Evolutionary conservation across 2,113 vertebrate species (phyloP).

Genomic region (Rostratula benghalensis): DNA sequence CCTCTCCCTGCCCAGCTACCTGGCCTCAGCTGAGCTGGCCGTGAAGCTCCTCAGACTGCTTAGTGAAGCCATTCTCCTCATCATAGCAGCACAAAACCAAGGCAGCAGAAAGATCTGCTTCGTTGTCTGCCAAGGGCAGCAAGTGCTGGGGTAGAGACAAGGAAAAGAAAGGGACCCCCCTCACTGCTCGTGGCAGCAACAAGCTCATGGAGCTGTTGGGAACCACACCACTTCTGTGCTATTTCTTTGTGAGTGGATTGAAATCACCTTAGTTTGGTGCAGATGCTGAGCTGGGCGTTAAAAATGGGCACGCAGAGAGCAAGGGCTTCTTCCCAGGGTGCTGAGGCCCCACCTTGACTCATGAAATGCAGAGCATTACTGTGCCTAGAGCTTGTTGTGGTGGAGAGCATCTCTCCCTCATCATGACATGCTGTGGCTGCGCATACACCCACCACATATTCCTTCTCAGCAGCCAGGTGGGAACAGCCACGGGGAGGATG

Average conservation of each 20-base stretch:
- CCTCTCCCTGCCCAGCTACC: not conserved
- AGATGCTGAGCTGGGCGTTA: not conserved
- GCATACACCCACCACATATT: fast-evolving
- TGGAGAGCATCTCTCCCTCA: not conserved
- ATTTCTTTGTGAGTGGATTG: not conserved
- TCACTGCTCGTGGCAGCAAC: not conserved
- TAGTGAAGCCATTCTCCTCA: fast-evolving
- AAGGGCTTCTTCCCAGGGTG: not conserved
- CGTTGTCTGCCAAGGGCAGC: not conserved
- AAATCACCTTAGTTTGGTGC: not conserved
- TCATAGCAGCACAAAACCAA: not conserved
- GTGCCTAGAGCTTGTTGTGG: not conserved
- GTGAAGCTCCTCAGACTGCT: not conserved
- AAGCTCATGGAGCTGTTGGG: not conserved
- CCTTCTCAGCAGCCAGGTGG: not conserved
- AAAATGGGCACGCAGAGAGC: not conserved
- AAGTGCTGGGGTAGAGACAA: fast-evolving
- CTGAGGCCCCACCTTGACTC: not conserved
- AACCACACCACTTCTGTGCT: not conserved
- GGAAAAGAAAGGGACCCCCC: not conserved
- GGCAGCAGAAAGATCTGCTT: not conserved
- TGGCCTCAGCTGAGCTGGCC: not conserved
- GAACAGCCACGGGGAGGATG: not conserved
- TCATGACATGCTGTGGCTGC: not conserved
- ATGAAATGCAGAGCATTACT: not conserved